Percentiles rank a stretch among this genome's conserved stretches.
Conservation (phyloP, 2,113 vertebrate genomes). For the Crypturellus undulatus region DNA sequence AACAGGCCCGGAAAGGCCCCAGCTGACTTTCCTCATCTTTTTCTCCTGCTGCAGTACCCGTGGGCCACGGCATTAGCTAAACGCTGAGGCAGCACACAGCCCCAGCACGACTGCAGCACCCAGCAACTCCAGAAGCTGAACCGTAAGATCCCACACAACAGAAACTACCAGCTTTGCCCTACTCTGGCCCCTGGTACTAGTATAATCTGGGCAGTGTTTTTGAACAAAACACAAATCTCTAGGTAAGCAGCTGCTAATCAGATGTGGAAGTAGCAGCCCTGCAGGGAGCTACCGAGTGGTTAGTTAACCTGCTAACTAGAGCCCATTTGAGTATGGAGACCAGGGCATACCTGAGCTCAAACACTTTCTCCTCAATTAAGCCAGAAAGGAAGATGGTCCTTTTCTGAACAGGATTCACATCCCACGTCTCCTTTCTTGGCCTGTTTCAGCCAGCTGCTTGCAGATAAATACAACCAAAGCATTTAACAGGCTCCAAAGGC, state of each 20-base stretch:
- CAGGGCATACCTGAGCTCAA: background rate
- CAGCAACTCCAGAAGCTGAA: background rate
- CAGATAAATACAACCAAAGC: background rate
- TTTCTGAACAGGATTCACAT: background rate
- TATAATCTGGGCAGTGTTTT: background rate
- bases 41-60: background rate
- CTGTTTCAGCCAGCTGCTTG: background rate
- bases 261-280: background rate
- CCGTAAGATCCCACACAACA: background rate
- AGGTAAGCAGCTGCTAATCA: background rate
- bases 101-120: background rate
- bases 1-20: background rate
- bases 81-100: background rate
- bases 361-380: background rate
- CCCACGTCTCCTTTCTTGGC: background rate
- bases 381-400: background rate
- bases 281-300: background rate
- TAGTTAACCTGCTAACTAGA: background rate
- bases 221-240: background rate
- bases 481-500: slow-evolving; percentile 16
- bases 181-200: background rate
- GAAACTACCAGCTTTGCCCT: background rate
- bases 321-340: background rate
- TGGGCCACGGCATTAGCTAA: slow-evolving; percentile 5
- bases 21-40: background rate